phyloP scores from a whole-genome alignment of 2,113 vertebrate genomes.

The mouse (Mus musculus) region DNA sequence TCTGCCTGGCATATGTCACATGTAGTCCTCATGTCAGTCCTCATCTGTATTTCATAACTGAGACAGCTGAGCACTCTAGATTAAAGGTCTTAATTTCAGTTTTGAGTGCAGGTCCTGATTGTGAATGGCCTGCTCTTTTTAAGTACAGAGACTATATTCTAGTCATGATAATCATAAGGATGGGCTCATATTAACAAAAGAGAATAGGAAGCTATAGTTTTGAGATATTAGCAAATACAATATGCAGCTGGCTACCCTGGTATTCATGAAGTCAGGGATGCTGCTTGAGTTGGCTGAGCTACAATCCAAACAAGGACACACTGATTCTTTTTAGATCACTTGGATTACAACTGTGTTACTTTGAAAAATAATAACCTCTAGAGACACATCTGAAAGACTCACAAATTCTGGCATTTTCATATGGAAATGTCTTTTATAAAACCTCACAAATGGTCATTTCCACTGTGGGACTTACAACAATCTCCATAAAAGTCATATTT shows the following conservation, averaged over 20 bases:
- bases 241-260: background rate
- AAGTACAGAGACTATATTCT: background rate
- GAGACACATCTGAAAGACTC: slow-evolving; percentile 51
- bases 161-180: background rate
- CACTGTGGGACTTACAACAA: slow-evolving; percentile 41
- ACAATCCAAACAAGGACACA: slow-evolving; percentile 53
- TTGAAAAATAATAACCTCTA: slow-evolving; percentile 66
- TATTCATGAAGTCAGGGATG: background rate
- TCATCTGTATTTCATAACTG: background rate
- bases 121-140: slow-evolving; percentile 16
- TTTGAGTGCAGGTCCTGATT: background rate
- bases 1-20: background rate
- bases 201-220: background rate
- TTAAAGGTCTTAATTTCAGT: background rate
- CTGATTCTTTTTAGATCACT: background rate
- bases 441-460: background rate
- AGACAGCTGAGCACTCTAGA: background rate
- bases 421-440: slow-evolving; percentile 65
- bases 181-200: slow-evolving; percentile 17
- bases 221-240: background rate
- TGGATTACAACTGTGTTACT: slow-evolving; percentile 54
- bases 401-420: slow-evolving; percentile 69
- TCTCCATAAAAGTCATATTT: slow-evolving; percentile 49
- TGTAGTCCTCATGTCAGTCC: background rate
- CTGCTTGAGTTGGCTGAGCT: slow-evolving; percentile 9